Base-by-base conservation (phyloP, 2,113 vertebrate genomes). In the Myotis brandtii region DNA sequence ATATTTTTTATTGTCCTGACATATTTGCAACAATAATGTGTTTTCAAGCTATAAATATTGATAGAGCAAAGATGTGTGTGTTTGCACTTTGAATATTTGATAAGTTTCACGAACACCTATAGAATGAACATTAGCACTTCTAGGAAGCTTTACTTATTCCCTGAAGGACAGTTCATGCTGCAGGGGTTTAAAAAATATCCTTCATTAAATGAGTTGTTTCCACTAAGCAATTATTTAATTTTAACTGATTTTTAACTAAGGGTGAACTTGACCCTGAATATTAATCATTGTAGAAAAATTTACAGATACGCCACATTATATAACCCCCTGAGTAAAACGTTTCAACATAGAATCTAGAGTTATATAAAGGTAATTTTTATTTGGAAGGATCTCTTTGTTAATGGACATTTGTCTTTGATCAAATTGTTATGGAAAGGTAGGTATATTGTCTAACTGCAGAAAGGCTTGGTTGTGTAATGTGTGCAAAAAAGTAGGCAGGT, bases 31-130 rank as follows among this genome's bases (percentile, higher is more conserved):
- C 64, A 96, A 96, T 96, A 97, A 86, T 97, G 89, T 86, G 37
- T 96, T 98, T 98, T 97, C 62, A 64, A 91, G 87, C 89, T 94
- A 97, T 97, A 98, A 98, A 98, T 98, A 98, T 98, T 98, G 95
- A 98, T 97, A 96, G 70, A 97, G 88, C 52, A 97, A 97, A 86
- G 95, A 82, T 92, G 91, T 56, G 90, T 96, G 92, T 95, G 40
- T 97, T 98, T 96, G 87, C 85, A 86, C 87, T 96, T 97, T 91
- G 95, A 98, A 98, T 98, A 97, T 97, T 97, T 98, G 97, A 97
- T 95, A 95, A 93, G 86, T 17, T 95, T 92, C 80, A 92, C 70
- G 92, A 95, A 97, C 30, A 96, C 91, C 93, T 96, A 91, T 91
- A 37, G 95, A 97, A 97, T 97, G 89, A 97, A 75, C 46, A 96